Base-by-base conservation (phyloP, 2,797 vertebrate species). In the Lophius americanus region DNA sequence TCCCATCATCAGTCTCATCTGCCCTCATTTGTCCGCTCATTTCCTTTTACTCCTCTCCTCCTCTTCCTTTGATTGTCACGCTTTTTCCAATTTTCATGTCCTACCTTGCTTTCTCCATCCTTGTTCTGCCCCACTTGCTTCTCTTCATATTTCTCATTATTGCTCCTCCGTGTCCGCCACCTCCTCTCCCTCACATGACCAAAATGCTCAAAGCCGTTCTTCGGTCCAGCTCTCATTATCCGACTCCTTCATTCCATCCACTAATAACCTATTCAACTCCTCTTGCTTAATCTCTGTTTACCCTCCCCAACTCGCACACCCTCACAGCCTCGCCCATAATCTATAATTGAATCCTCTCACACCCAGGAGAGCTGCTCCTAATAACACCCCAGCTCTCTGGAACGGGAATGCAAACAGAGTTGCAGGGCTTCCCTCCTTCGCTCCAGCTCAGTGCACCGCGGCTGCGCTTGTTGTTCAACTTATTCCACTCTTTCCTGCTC, bases 331-430 rank as follows among this genome's bases (percentile, higher is more conserved):
- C 64, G 70, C 23, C 76, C 75, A 84, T 89, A 91, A 92, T 92
- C 91, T 93, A 92, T 91, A 92, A 92, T 93, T 91, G 89, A 91
- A 93, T 92, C 87, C 90, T 76, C 78, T 82, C 76, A 67, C 73
- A 81, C 79, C 68, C 87, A 74, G 62, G 85, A 87, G 82, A 86
- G 71, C 73, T 79, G 74, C 66, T 75, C 81, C 78, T 89, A 79
- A 80, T 72, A 85, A 81, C 71, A 69, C 64, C 41, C 35, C 35
- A 38, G 50, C 65, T 71, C 70, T 68, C 58, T 4, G 13, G 60
- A 63, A 83, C 70, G 75, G 56, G 56, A 70, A 60, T 4, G 53
- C 53, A 50, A 53, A 61, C 57, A 63, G 46, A 55, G 4, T 10
- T 6, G 36, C 41, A 32, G 61, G 53, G 58, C 10, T 37, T 54